Conservation (phyloP, 2,113 vertebrate genomes). For the Hiodon tergisus region DNA sequence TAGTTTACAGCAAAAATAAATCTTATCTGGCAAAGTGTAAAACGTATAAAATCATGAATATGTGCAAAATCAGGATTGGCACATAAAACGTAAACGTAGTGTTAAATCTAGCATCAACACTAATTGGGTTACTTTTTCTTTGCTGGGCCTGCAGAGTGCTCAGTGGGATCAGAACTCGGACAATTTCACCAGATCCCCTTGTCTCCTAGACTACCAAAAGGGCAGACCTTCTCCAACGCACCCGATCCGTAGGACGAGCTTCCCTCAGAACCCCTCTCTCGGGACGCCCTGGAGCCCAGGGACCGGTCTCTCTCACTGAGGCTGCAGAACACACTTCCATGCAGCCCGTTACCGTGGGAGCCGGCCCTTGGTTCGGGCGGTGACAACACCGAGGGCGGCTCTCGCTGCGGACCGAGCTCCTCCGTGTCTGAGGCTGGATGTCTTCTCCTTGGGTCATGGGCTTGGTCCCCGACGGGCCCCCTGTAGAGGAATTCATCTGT, state of each 20-base stretch:
- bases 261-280: slow-evolving; percentile 18
- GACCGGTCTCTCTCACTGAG: slow-evolving; percentile 41
- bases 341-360: slow-evolving; percentile 40
- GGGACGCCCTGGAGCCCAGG: slow-evolving; percentile 27
- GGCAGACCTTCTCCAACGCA: slow-evolving; percentile 30
- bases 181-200: not conserved
- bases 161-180: slow-evolving; percentile 28
- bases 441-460: not conserved
- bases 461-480: not conserved
- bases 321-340: slow-evolving; percentile 24
- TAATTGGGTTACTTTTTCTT: no score
- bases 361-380: slow-evolving; percentile 33
- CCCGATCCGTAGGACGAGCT: slow-evolving; percentile 17
- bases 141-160: not conserved
- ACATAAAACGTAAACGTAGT: no score
- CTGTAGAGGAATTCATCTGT: not conserved
- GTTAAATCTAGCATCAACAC: no score
- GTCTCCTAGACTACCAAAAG: slow-evolving; percentile 22
- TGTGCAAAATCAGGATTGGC: no score
- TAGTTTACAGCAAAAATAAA: no score
- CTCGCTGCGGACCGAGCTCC: not conserved
- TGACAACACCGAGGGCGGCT: slow-evolving; percentile 26
- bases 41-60: no score
- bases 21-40: no score
- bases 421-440: not conserved